These are phyloP conservation scores for Pyrgilauda ruficollis DNA, from an alignment of 2,113 vertebrate genomes.

Conservation along the genomic window DNA sequence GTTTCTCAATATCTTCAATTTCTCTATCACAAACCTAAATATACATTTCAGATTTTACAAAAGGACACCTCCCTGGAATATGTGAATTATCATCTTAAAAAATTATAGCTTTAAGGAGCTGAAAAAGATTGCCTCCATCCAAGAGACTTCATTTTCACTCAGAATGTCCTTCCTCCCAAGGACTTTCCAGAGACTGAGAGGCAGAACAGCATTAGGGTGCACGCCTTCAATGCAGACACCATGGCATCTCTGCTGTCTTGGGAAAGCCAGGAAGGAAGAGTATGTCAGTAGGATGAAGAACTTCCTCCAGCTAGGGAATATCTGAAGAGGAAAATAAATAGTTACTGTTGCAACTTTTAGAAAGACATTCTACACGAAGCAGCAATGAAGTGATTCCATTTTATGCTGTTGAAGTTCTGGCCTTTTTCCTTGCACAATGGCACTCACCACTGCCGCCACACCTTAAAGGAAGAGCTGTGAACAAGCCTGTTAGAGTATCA, in stretches of 20 bases:
- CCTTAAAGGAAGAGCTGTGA: not conserved
- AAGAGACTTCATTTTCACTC: constrained; percentile 71
- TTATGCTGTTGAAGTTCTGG: not conserved
- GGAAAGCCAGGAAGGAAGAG: not conserved
- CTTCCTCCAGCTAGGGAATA: constrained; percentile 84
- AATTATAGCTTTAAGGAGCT: constrained; percentile 74
- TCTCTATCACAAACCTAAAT: constrained; percentile 81
- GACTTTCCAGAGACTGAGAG: not conserved
- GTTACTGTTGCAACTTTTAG: not conserved
- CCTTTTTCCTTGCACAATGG: not conserved
- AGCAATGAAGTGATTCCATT: not conserved
- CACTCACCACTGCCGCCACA: not conserved
- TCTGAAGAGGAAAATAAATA: constrained; percentile 64
- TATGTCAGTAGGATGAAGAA: constrained; percentile 80
- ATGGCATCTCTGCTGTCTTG: constrained; percentile 19
- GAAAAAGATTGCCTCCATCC: constrained; percentile 63
- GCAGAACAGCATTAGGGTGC: not conserved
- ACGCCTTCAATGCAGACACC: constrained; percentile 2
- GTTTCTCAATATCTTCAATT: constrained; percentile 86
- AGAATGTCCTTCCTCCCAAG: constrained; percentile 8
- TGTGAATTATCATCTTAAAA: constrained; percentile 72
- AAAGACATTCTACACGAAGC: not conserved
- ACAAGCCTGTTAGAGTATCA: not conserved
- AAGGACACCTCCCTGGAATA: constrained; percentile 77
- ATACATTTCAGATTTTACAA: constrained; percentile 78